Percentiles rank a stretch among this genome's conserved stretches.
Evolutionary conservation across 2,888 invertebrate genomes (phyloP).

Genomic region (Argynnis bischoffii): DNA sequence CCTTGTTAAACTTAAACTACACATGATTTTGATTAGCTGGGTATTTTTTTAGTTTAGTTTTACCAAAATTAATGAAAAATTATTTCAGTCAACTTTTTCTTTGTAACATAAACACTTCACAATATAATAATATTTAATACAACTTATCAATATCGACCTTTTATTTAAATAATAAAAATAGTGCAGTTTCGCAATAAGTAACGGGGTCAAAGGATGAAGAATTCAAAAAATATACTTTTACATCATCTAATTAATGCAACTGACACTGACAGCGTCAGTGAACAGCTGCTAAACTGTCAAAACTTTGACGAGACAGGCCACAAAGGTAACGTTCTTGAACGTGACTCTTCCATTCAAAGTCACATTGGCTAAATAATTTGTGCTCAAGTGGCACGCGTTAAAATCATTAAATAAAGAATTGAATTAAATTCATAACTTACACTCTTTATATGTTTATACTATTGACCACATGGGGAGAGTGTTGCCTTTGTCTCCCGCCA

Average conservation of each 20-base stretch:
- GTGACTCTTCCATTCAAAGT: too few species aligned
- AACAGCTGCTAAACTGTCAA: neutral
- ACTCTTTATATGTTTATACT: too few species aligned
- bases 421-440: too few species aligned
- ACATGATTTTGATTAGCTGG: constrained; percentile 20
- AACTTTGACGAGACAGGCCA: too few species aligned
- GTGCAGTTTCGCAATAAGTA: constrained; percentile 26
- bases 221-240: constrained; percentile 28
- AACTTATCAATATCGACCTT: neutral
- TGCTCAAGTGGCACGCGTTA: too few species aligned
- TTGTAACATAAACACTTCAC: neutral
- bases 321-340: too few species aligned
- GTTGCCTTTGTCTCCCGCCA: too few species aligned
- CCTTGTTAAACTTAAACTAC: constrained; percentile 34
- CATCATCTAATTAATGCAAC: constrained; percentile 12
- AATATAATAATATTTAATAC: neutral
- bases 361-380: too few species aligned
- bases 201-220: constrained; percentile 40
- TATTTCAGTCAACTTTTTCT: neutral
- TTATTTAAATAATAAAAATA: constrained; percentile 31
- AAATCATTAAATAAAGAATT: too few species aligned
- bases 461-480: too few species aligned
- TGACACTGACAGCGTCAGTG: constrained; percentile 25
- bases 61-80: constrained; percentile 1
- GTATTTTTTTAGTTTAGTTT: constrained; percentile 14